Evolutionary conservation across 1,140 invertebrate genomes (phyloP).

Genomic region (Ridgeia piscesae): DNA sequence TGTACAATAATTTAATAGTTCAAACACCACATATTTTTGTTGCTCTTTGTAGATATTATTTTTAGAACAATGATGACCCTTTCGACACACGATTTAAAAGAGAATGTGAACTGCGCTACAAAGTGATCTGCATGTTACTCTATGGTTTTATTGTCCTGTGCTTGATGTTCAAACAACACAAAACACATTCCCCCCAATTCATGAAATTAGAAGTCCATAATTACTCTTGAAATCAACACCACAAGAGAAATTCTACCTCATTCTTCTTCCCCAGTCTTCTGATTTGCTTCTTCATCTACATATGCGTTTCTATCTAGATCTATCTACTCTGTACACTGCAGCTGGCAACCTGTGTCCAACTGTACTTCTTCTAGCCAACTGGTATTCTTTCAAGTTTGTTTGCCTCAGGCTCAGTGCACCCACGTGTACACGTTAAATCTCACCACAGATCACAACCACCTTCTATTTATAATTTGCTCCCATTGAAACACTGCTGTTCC

Average conservation of each 20-base stretch:
- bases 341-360: neutral
- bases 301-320: too few relatives aligned
- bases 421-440: neutral
- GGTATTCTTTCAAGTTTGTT: neutral
- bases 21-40: too few relatives aligned
- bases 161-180: too few relatives aligned
- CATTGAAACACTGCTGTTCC: neutral
- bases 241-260: neutral
- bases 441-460: neutral
- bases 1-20: too few relatives aligned
- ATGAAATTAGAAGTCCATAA: neutral
- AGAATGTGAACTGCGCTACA: too few relatives aligned
- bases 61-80: too few relatives aligned
- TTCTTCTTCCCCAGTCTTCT: neutral
- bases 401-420: neutral
- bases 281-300: too few relatives aligned
- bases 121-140: too few relatives aligned
- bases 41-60: too few relatives aligned
- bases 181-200: neutral
- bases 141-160: too few relatives aligned
- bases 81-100: too few relatives aligned
- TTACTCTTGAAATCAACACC: neutral
- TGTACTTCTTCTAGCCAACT: neutral
- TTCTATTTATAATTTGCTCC: neutral
- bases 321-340: neutral